Evolutionary conservation across 2,113 vertebrate species (phyloP), one percentile per base, ranked within the genome.

Genomic region (Planiliza haematocheilus): DNA sequence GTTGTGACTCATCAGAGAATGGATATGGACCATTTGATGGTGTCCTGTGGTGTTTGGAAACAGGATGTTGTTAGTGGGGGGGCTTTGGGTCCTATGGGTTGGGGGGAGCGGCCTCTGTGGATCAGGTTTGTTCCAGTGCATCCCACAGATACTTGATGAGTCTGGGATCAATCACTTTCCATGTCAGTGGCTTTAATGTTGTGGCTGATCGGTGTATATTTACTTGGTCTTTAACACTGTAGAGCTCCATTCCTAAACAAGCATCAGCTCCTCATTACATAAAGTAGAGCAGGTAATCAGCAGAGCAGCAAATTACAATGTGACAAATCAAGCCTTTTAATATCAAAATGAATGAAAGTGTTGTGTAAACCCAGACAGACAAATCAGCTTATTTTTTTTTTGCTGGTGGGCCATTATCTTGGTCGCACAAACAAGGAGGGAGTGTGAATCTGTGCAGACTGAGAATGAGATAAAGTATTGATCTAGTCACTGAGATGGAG

Each of bases 401-500:
- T 30, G 1, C 13, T 51, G 30, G 7, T 16, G 14, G 37, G 8
- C 18, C 56, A 64, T 48, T 65, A 67, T 74, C 6, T 68, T 3
- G 0, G 14, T 42, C 46, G 48, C 34, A 69, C 16, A 70, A 49
- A 74, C 12, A n/a, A 48, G 8, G 20, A 69, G 24, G 0, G 2
- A 66, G 65, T 57, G 20, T 50, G 18, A 70, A 64, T 81, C 46
- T 77, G 48, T 42, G 30, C 41, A 24, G 43, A 77, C 21, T 38
- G 66, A 45, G 37, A 83, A 56, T 52, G 16, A 69, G 56, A 70
- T 59, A 14, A 73, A 57, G 66, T 77, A 83, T 68, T 79, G 81
- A 87, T 86, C 75, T 30, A 8, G 60, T 68, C 61, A 67, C 53
- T 51, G 39, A 74, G 68, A 78, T 68, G 38, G 53, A 87, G 72